Conservation (phyloP, 2,113 vertebrate genomes). For the Anarhynchus alexandrinus region DNA sequence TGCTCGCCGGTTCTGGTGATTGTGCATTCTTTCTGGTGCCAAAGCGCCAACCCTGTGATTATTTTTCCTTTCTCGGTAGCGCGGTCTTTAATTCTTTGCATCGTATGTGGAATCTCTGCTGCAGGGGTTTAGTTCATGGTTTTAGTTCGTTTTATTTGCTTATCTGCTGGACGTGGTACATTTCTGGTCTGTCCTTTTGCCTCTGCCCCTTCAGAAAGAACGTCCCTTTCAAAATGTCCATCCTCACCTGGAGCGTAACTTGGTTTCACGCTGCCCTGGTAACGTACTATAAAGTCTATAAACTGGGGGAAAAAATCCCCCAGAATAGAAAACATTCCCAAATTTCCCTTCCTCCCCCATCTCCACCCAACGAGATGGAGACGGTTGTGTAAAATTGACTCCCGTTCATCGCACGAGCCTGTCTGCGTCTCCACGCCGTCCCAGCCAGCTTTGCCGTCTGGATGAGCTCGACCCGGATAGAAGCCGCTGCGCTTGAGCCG, state of each 20-base stretch:
- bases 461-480: slow-evolving; percentile 37
- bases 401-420: background rate
- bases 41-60: background rate
- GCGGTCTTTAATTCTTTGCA: background rate
- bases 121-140: background rate
- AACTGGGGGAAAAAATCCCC: background rate
- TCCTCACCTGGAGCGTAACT: background rate
- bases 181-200: background rate
- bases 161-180: background rate
- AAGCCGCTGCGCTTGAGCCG: background rate
- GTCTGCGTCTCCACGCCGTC: background rate
- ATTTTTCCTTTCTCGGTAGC: background rate
- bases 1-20: background rate
- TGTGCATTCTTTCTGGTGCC: background rate
- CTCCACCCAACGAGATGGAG: background rate
- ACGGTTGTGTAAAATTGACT: background rate
- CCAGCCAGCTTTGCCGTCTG: slow-evolving; percentile 7
- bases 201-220: background rate
- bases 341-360: background rate
- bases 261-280: background rate
- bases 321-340: background rate
- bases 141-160: background rate
- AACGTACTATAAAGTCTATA: background rate
- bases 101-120: background rate
- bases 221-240: background rate